Percentiles rank a stretch among this genome's conserved stretches.
phyloP scores from a whole-genome alignment of 2,797 vertebrate species.

The Xiphophorus birchmanni region DNA sequence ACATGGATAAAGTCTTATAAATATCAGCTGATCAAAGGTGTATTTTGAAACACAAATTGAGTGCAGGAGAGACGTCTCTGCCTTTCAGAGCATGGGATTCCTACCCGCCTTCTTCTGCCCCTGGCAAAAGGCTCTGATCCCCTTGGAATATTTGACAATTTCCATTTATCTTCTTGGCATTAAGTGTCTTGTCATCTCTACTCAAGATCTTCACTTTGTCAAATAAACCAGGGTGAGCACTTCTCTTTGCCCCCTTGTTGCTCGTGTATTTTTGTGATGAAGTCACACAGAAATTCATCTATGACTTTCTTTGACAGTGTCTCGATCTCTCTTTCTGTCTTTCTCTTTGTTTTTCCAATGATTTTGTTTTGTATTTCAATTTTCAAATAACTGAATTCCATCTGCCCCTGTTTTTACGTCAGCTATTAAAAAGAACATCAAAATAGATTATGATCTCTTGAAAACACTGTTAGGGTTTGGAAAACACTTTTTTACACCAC shows the following conservation, averaged over 20 bases:
- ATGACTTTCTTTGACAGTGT: background rate
- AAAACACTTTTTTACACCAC: background rate
- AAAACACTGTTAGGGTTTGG: background rate
- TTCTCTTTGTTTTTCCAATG: background rate
- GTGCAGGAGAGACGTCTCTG: background rate
- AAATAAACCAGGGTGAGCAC: background rate
- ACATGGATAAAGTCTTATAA: background rate
- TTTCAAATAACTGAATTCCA: background rate
- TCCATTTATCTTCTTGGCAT: background rate
- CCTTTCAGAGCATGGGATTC: background rate
- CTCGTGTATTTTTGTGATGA: background rate
- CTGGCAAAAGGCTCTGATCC: slow-evolving; percentile 1
- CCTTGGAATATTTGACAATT: slow-evolving; percentile 4
- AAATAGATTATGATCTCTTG: background rate
- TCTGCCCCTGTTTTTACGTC: background rate
- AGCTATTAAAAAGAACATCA: background rate
- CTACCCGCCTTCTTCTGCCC: background rate
- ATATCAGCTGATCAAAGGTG: background rate
- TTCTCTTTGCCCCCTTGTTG: background rate
- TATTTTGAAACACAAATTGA: background rate
- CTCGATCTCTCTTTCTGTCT: background rate
- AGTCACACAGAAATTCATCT: background rate
- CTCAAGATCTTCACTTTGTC: background rate
- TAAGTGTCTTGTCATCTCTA: background rate
- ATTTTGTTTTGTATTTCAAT: background rate